Percentiles rank a stretch among this genome's conserved stretches.
Conservation (phyloP, 2,113 vertebrate species). For the Ophiodon elongatus region DNA sequence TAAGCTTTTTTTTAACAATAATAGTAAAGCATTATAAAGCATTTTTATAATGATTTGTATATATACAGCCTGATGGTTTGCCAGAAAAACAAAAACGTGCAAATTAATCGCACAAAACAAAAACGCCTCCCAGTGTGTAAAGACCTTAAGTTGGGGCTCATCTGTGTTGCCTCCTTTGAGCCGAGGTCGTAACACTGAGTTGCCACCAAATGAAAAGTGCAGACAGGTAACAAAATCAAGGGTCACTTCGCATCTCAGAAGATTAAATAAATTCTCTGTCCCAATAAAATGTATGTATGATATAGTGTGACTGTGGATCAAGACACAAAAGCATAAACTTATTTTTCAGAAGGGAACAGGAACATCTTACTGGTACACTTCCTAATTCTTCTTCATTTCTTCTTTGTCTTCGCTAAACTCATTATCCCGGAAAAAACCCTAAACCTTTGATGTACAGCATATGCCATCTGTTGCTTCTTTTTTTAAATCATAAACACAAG, state of each 20-base stretch:
- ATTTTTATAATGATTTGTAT: too few relatives aligned
- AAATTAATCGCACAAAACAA: too few relatives aligned
- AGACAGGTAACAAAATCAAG: background rate
- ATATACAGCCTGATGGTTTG: too few relatives aligned
- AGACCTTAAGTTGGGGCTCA: background rate
- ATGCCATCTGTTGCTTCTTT: conserved; percentile 21
- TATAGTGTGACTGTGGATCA: background rate
- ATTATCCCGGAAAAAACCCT: background rate
- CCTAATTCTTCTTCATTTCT: background rate
- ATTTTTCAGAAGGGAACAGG: background rate
- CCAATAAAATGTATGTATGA: background rate
- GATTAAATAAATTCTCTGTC: background rate
- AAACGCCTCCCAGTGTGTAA: too few relatives aligned
- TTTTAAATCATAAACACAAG: conserved; percentile 1
- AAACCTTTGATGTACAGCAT: background rate
- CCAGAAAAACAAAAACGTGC: too few relatives aligned
- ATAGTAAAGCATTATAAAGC: too few relatives aligned
- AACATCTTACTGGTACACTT: background rate
- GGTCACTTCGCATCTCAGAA: background rate
- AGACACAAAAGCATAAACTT: background rate
- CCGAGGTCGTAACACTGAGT: background rate
- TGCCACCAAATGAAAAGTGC: background rate
- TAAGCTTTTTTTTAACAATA: too few relatives aligned
- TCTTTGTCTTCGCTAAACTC: background rate
- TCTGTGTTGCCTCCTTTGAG: background rate